Base-by-base conservation (phyloP, 2,797 vertebrate genomes). In the Cynodonichthys magdalenae region DNA sequence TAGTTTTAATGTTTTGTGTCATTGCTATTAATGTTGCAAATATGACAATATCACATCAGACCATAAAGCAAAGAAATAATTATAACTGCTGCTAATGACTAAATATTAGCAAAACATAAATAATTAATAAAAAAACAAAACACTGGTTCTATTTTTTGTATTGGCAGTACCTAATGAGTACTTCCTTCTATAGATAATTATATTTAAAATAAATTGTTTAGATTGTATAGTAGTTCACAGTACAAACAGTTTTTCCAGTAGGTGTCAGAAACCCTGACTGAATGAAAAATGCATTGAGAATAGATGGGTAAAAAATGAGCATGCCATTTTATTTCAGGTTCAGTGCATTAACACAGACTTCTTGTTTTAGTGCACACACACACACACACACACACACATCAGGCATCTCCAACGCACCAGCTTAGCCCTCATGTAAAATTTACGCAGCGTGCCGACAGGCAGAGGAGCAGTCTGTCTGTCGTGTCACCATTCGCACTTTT, bases 341-440 rank as follows among this genome's bases (percentile, higher is more conserved):
- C 93, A 95, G 79, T 80, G 92, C 84, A 89, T 94, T 95, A 93
- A 93, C 93, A 94, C 90, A 90, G 85, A 90, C 86, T 87, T 82
- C 92, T 91, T 94, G 93, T 90, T 93, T 93, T 92, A 75, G 65
- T 90, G 86, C 81, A 90, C 83, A 83, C 91, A 92, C 44, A 59
- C 91, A 93, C 88, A 18, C n/a, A 18, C 91, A 86, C 82, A 90
- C 83, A 83, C 91, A 92, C 41, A 58, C 91, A 93, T 88, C 65
- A 82, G 69, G 47, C 67, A 66, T 85, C 80, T 84, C 92, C 91
- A 93, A 93, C 92, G 90, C 83, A 92, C 85, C 90, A 94, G 91
- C 90, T 95, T 95, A 95, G 90, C 48, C 59, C 92, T 96, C 94
- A 95, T 95, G 92, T 90, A 96, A 95, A 94, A 96, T 94, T 95